Evolutionary conservation across 2,113 vertebrate species (phyloP).

Genomic region (Sterrhoptilus dennistouni): DNA sequence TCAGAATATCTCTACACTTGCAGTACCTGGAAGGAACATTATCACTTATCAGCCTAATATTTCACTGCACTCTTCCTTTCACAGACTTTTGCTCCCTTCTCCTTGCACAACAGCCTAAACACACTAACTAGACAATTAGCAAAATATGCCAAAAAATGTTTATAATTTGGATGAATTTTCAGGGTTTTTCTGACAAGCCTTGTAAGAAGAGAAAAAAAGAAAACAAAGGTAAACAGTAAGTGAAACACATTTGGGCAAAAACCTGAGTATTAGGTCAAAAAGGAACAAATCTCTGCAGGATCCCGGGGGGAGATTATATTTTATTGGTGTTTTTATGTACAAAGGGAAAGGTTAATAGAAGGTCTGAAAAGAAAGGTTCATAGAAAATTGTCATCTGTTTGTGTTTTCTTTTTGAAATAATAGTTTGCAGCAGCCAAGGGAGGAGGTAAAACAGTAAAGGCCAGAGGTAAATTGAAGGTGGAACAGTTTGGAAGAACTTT

Average conservation of each 20-base stretch:
- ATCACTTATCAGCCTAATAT: slow-evolving; percentile 16
- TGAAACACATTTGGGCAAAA: not conserved
- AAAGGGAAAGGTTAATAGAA: slow-evolving; percentile 62
- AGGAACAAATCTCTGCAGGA: slow-evolving; percentile 41
- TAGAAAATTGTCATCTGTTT: slow-evolving; percentile 56
- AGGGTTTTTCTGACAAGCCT: not conserved
- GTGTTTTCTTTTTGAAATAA: slow-evolving; percentile 52
- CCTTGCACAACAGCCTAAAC: not conserved
- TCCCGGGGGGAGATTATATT: slow-evolving; percentile 17
- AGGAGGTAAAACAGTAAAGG: slow-evolving; percentile 30
- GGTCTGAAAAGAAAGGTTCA: slow-evolving; percentile 40
- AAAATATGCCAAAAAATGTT: not conserved
- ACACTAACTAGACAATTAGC: not conserved
- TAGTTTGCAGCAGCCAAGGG: slow-evolving; percentile 25
- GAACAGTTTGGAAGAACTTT: not conserved
- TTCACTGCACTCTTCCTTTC: not conserved
- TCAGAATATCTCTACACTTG: not conserved
- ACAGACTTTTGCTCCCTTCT: not conserved
- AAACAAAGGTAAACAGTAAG: slow-evolving; percentile 8
- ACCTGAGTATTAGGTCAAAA: slow-evolving; percentile 24
- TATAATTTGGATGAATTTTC: not conserved
- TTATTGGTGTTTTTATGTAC: slow-evolving; percentile 58
- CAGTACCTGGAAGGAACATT: slow-evolving; percentile 17
- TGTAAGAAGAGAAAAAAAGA: not conserved
- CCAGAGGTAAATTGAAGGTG: slow-evolving; percentile 37